Conservation (phyloP, 2,113 vertebrate species). For the Columba janthina region DNA sequence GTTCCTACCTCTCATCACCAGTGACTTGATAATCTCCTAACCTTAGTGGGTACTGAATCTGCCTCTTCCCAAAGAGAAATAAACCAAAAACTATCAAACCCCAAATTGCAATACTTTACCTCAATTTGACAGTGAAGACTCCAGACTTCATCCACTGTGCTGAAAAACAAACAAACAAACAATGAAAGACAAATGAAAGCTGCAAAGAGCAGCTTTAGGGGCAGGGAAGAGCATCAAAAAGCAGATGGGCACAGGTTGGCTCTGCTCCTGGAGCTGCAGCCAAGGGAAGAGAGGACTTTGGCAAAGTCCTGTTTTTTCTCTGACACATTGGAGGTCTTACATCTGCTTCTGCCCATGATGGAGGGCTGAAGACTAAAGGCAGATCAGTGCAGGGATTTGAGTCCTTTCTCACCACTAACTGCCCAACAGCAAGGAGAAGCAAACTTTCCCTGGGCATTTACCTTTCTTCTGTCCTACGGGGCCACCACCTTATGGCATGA, state of each 20-base stretch:
- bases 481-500: background rate
- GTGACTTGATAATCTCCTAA: background rate
- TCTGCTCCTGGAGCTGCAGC: background rate
- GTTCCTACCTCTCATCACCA: background rate
- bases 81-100: background rate
- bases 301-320: background rate
- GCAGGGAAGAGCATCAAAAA: background rate
- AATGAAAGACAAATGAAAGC: background rate
- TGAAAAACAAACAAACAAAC: slow-evolving; percentile 24
- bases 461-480: background rate
- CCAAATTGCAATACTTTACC: slow-evolving; percentile 61
- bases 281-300: background rate
- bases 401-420: background rate
- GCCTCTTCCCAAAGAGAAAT: background rate
- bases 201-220: background rate
- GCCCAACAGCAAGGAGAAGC: background rate
- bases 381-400: background rate
- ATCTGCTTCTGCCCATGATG: background rate
- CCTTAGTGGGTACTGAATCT: background rate
- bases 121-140: slow-evolving; percentile 73
- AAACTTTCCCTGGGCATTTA: background rate
- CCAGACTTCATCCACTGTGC: slow-evolving; percentile 80
- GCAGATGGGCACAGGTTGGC: background rate
- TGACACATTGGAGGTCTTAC: background rate
- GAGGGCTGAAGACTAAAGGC: background rate